phyloP scores from a whole-genome alignment of 2,888 invertebrate species.

The Laothoe populi region DNA sequence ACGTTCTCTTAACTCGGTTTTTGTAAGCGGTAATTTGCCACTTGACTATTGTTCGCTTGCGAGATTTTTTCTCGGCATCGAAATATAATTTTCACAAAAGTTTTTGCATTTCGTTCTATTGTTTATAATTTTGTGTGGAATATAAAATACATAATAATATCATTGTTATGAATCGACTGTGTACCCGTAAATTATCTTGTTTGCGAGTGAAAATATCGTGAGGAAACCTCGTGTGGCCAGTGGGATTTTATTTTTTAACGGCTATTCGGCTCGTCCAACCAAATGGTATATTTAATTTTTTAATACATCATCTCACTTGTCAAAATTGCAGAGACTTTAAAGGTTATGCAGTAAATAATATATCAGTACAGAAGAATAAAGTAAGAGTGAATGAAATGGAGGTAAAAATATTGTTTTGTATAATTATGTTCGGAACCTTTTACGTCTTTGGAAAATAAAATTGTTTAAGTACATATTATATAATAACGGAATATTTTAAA shows the following conservation, averaged over 20 bases:
- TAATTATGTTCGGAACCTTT: not conserved
- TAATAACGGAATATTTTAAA: too few relatives aligned
- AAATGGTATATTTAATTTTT: slow-evolving; percentile 3
- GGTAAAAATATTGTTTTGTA: not conserved
- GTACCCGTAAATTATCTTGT: slow-evolving; percentile 10
- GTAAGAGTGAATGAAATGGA: not conserved
- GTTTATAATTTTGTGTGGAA: slow-evolving; percentile 13
- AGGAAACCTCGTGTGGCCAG: not conserved
- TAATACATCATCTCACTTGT: not conserved
- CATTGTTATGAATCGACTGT: slow-evolving; percentile 9
- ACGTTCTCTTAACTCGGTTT: not conserved
- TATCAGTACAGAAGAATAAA: not conserved
- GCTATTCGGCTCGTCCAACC: not conserved
- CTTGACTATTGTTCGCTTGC: slow-evolving; percentile 18
- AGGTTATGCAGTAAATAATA: not conserved
- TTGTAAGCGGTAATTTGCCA: slow-evolving; percentile 14
- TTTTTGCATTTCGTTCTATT: slow-evolving; percentile 16
- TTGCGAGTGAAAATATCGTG: slow-evolving; percentile 11
- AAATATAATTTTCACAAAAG: slow-evolving; percentile 16
- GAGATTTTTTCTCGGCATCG: slow-evolving; percentile 8
- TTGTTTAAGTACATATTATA: not conserved
- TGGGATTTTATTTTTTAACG: not conserved
- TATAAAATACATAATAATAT: slow-evolving; percentile 15
- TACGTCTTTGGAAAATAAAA: not conserved
- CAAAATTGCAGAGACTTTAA: not conserved